Evolutionary conservation across 2,113 vertebrate genomes (phyloP).

Genomic region (Sorex fumeus): DNA sequence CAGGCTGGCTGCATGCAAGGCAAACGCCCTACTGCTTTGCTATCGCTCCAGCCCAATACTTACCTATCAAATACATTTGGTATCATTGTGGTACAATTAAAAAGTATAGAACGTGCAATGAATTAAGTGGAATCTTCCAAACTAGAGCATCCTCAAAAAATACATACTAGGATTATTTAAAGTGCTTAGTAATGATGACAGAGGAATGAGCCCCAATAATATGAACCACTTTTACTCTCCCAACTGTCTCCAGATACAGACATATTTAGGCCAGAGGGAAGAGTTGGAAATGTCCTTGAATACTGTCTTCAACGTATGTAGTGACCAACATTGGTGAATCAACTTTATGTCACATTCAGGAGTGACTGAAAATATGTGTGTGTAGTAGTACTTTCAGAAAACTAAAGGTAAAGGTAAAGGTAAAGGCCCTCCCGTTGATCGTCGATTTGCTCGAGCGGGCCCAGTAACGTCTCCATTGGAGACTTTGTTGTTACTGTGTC

Average conservation of each 20-base stretch:
- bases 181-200: constrained; percentile 33
- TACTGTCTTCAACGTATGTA: background rate
- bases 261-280: background rate
- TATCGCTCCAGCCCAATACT: too few relatives aligned
- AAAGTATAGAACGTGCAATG: constrained; percentile 42
- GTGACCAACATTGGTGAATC: background rate
- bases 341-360: background rate
- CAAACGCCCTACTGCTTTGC: too few relatives aligned
- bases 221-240: background rate
- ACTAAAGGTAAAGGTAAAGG: too few relatives aligned
- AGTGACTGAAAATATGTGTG: background rate
- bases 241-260: background rate
- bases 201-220: background rate
- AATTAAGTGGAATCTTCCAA: constrained; percentile 55
- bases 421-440: too few relatives aligned
- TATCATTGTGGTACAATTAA: constrained; percentile 48
- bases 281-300: background rate
- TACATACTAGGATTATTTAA: background rate
- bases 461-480: too few relatives aligned
- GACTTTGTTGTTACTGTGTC: too few relatives aligned
- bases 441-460: too few relatives aligned
- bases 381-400: background rate
- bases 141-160: constrained; percentile 32
- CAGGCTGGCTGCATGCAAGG: too few relatives aligned
- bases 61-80: constrained; percentile 33